These are phyloP conservation scores for Tauraco erythrolophus DNA, from an alignment of 2,113 vertebrate genomes.

Conservation along the genomic window DNA sequence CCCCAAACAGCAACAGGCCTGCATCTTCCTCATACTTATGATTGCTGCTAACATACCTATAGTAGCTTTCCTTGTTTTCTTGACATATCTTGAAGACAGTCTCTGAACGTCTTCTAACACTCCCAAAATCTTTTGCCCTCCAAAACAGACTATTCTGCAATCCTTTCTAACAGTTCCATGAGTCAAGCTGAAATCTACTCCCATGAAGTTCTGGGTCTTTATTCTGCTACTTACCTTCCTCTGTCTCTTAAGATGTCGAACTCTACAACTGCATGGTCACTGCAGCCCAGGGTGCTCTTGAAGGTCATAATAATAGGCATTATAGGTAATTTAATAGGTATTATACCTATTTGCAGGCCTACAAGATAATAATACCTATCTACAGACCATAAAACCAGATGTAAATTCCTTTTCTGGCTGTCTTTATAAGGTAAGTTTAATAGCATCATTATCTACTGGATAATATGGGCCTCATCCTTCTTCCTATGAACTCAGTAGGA, in stretches of 20 bases:
- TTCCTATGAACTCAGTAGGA: neutral
- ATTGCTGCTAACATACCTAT: neutral
- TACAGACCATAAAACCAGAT: neutral
- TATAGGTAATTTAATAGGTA: too few relatives aligned
- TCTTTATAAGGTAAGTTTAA: neutral
- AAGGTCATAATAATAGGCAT: neutral
- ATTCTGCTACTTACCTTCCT: neutral
- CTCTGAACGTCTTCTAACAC: neutral
- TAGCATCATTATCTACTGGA: neutral
- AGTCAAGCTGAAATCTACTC: neutral
- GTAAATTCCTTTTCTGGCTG: neutral
- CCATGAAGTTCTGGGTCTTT: neutral
- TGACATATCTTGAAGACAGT: fast-evolving
- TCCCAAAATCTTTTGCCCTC: neutral
- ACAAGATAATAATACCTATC: neutral
- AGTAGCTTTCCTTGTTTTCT: neutral
- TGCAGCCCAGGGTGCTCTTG: neutral
- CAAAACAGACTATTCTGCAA: neutral
- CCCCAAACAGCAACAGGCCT: neutral
- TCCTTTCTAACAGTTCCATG: neutral
- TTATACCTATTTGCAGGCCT: neutral
- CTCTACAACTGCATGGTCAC: neutral
- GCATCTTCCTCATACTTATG: neutral
- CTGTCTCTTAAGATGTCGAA: neutral
- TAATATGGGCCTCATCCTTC: neutral